Conservation (phyloP, 2,113 vertebrate genomes). For the Dolichallabes microphthalmus region DNA sequence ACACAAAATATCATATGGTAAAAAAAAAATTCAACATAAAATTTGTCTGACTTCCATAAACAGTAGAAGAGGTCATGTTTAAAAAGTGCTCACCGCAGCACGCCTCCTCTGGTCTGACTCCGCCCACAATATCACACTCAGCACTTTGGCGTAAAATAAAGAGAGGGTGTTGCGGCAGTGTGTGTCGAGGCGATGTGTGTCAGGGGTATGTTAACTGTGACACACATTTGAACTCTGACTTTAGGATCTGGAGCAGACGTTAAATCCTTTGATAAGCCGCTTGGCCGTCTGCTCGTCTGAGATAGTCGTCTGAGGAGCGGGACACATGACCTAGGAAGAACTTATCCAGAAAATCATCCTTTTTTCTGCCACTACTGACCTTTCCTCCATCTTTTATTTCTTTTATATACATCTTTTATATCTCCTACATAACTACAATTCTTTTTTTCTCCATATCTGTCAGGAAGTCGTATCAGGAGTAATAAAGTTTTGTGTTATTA, state of each 20-base stretch:
- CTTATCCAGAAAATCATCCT: neutral
- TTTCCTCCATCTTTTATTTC: neutral
- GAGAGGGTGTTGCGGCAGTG: neutral
- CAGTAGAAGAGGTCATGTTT: no score
- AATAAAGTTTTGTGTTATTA: neutral
- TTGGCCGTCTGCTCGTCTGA: conserved; percentile 17
- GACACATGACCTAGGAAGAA: conserved; percentile 22
- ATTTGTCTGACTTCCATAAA: no score
- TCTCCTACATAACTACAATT: neutral
- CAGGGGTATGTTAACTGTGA: neutral
- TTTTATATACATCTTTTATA: no score
- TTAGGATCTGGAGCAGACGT: conserved; percentile 27
- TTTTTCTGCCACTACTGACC: neutral
- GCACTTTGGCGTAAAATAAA: neutral
- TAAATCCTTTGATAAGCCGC: conserved; percentile 44
- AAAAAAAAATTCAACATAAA: no score
- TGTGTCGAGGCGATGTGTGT: neutral
- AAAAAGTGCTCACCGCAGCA: neutral
- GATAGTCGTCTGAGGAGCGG: conserved; percentile 11
- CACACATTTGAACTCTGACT: conserved; percentile 24
- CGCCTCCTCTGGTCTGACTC: neutral
- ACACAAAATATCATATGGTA: no score
- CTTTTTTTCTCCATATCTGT: neutral
- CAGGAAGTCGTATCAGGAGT: neutral
- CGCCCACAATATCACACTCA: neutral